These are phyloP conservation scores for Otolemur garnettii DNA, from an alignment of 2,113 vertebrate species.

Conservation along the genomic window DNA sequence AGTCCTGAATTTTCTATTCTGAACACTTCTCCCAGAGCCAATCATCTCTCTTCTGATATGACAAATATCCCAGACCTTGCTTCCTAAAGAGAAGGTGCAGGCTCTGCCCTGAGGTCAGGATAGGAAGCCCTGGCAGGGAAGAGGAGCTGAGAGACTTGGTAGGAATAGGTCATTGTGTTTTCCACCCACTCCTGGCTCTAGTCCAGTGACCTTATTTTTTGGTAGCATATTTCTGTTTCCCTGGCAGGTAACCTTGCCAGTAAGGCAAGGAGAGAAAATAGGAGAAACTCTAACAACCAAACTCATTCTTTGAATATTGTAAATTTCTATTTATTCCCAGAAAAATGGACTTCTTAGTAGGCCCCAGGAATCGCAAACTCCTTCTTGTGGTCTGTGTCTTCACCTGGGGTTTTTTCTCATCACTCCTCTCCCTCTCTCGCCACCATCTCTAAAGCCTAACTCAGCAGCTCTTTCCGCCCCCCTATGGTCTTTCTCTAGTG, in stretches of 20 bases:
- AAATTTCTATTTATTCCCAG: slow-evolving; percentile 7
- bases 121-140: background rate
- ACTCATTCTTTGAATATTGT: background rate
- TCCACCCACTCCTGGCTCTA: background rate
- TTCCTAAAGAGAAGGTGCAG: slow-evolving; percentile 55
- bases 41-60: slow-evolving; percentile 27
- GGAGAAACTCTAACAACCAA: background rate
- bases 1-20: background rate
- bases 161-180: background rate
- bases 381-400: background rate
- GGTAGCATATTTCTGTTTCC: slow-evolving; percentile 4
- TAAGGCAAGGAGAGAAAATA: background rate
- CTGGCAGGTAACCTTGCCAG: background rate
- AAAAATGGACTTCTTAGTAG: background rate
- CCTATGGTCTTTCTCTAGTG: too few species aligned
- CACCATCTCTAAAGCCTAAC: background rate
- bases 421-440: background rate
- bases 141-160: background rate
- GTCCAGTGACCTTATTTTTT: background rate
- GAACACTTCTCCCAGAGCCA: slow-evolving; percentile 10
- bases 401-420: background rate
- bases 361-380: background rate
- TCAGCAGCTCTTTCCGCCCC: background rate
- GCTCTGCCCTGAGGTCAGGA: slow-evolving; percentile 41
- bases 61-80: slow-evolving; percentile 46